These are phyloP conservation scores for Periophthalmus modestus DNA, from an alignment of 2,113 vertebrate species.

Conservation along the genomic window DNA sequence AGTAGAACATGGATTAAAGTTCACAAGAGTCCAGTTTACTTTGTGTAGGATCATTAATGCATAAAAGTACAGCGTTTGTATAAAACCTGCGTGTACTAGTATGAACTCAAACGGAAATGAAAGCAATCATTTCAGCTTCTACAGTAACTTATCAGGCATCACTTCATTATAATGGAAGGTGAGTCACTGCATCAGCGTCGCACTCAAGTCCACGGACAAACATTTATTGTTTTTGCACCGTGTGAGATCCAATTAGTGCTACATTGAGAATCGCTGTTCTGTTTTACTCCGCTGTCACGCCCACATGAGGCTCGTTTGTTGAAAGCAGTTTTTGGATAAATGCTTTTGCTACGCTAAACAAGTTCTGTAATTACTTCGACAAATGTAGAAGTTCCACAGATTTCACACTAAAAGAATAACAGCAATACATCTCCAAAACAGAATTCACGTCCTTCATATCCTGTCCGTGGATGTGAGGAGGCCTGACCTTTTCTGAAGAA, in stretches of 20 bases:
- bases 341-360: slow-evolving; percentile 27
- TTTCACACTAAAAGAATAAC: slow-evolving; percentile 48
- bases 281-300: slow-evolving; percentile 22
- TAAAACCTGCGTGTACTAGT: too few species aligned
- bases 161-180: neutral
- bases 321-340: slow-evolving; percentile 48
- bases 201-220: neutral
- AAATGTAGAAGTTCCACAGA: slow-evolving; percentile 54
- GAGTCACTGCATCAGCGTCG: neutral
- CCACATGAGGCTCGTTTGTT: slow-evolving; percentile 26
- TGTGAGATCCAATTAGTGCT: neutral
- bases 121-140: neutral
- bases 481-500: too few species aligned
- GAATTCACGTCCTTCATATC: slow-evolving; percentile 27
- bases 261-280: neutral
- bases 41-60: too few species aligned
- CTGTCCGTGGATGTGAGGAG: slow-evolving; percentile 18
- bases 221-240: neutral
- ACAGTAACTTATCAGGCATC: neutral
- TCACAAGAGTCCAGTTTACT: too few species aligned
- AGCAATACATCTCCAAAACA: slow-evolving; percentile 41
- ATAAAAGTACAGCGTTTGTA: too few species aligned
- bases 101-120: neutral
- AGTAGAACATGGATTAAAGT: too few species aligned
- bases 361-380: slow-evolving; percentile 50